Conservation (phyloP, 1,140 invertebrate species). For the Euwallacea similis region DNA sequence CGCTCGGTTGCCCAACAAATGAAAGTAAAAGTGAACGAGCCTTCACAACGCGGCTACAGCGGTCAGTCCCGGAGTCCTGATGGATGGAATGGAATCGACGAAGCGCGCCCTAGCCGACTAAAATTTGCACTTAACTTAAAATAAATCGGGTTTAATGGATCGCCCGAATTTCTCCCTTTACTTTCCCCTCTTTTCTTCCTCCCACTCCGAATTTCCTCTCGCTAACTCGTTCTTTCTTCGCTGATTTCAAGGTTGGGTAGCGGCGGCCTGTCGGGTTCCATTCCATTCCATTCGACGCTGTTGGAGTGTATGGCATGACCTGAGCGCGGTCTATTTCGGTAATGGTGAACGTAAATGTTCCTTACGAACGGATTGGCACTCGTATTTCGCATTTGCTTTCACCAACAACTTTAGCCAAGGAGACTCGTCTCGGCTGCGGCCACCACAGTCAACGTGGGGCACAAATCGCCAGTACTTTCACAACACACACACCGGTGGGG, state of each 20-base stretch:
- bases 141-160: constrained; percentile 41
- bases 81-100: constrained; percentile 19
- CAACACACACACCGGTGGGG: constrained; percentile 42
- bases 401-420: constrained; percentile 49
- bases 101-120: constrained; percentile 33
- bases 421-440: constrained; percentile 47
- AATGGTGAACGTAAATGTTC: constrained; percentile 20
- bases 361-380: constrained; percentile 20
- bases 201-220: constrained; percentile 49
- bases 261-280: constrained; percentile 39
- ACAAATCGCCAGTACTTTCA: constrained; percentile 48
- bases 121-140: constrained; percentile 33
- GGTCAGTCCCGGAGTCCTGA: constrained; percentile 40
- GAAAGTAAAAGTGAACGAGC: constrained; percentile 55
- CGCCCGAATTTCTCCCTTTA: constrained; percentile 55
- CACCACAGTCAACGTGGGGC: constrained; percentile 46
- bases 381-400: constrained; percentile 48
- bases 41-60: constrained; percentile 45
- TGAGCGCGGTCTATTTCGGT: constrained; percentile 41
- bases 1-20: constrained; percentile 51
- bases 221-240: constrained; percentile 53
- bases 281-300: constrained; percentile 35
- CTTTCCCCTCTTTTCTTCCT: constrained; percentile 54
- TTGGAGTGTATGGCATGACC: constrained; percentile 36
- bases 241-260: constrained; percentile 51